Evolutionary conservation across 1,140 invertebrate species (phyloP).

Genomic region (Halictus rubicundus): DNA sequence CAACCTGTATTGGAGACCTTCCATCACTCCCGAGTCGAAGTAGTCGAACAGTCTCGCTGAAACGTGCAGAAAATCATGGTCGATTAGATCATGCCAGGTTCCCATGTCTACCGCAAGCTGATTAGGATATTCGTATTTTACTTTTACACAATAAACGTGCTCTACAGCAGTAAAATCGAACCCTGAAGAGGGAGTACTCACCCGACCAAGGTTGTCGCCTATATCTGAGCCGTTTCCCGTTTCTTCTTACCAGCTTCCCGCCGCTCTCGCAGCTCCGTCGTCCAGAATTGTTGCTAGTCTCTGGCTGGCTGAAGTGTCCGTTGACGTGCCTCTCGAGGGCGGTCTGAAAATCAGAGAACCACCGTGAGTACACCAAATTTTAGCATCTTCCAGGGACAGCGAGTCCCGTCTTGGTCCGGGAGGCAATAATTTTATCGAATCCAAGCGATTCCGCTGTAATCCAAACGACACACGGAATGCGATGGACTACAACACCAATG

Average conservation of each 20-base stretch:
- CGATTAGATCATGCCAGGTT: too few species aligned
- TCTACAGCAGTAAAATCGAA: too few species aligned
- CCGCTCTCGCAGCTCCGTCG: constrained; percentile 86
- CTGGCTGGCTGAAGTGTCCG: constrained; percentile 90
- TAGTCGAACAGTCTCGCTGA: constrained; percentile 90
- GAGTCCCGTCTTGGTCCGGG: constrained; percentile 11
- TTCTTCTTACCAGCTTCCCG: constrained; percentile 90
- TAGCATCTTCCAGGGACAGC: constrained; percentile 54
- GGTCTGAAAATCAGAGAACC: constrained; percentile 82
- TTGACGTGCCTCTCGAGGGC: constrained; percentile 96
- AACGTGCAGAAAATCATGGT: background rate
- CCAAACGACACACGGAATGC: background rate
- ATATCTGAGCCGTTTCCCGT: constrained; percentile 91
- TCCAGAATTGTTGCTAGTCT: constrained; percentile 82
- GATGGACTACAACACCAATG: background rate
- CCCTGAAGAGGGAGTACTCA: constrained; percentile 67
- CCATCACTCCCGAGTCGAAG: constrained; percentile 93
- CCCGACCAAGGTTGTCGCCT: constrained; percentile 91
- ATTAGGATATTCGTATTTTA: too few species aligned
- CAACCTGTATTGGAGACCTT: constrained; percentile 88
- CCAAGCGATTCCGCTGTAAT: background rate
- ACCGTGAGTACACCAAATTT: constrained; percentile 38
- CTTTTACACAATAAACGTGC: too few species aligned
- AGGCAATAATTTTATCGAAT: background rate
- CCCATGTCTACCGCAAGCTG: too few species aligned